phyloP scores from a whole-genome alignment of 2,113 vertebrate genomes.

The Laticauda colubrina region DNA sequence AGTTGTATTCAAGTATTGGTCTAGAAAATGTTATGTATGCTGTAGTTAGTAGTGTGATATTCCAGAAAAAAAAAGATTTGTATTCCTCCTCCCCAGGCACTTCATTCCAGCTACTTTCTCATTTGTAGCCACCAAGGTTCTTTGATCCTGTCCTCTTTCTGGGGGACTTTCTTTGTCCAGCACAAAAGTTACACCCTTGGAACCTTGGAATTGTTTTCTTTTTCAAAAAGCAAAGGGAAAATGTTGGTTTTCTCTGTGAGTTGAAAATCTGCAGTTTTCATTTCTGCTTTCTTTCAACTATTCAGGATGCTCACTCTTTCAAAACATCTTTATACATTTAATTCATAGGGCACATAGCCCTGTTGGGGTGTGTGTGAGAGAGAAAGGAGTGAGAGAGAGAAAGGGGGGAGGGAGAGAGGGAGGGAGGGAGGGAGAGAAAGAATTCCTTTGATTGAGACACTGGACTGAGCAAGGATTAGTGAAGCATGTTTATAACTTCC shows the following conservation, averaged over 20 bases:
- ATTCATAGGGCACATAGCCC: not conserved
- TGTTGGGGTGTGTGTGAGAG: not conserved
- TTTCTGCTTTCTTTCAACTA: not conserved
- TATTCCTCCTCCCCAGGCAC: not conserved
- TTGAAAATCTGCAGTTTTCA: not conserved
- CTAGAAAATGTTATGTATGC: too few relatives aligned
- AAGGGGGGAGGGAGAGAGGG: fast-evolving
- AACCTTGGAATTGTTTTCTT: not conserved
- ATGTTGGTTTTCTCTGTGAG: not conserved
- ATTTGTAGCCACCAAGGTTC: not conserved
- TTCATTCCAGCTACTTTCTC: not conserved
- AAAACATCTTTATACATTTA: not conserved
- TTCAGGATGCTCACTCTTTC: not conserved
- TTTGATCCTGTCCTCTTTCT: not conserved
- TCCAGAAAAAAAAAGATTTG: not conserved
- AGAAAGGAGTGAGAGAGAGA: fast-evolving
- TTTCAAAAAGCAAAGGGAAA: not conserved
- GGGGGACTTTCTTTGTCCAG: not conserved
- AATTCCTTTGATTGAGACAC: too few relatives aligned
- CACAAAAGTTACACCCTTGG: not conserved
- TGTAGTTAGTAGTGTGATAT: too few relatives aligned
- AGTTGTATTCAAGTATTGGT: too few relatives aligned
- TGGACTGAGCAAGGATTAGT: not conserved
- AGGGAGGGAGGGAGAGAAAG: too few relatives aligned
- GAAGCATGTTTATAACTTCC: not conserved